Conservation (phyloP, 2,113 vertebrate species). For the Sylvilagus bachmani region DNA sequence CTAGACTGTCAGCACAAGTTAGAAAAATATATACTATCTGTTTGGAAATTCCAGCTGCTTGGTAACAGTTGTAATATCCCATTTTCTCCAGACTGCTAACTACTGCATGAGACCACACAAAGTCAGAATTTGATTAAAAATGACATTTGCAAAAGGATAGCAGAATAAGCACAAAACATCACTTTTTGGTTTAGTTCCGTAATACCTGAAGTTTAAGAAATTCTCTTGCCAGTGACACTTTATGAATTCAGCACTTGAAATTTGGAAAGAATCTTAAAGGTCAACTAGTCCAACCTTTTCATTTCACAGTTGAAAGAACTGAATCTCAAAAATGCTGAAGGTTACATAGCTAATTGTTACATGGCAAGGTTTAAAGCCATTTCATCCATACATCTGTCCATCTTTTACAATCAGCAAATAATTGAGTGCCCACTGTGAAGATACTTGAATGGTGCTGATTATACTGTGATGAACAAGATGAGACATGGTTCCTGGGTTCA, state of each 20-base stretch:
- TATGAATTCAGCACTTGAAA: constrained; percentile 69
- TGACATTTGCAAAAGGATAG: constrained; percentile 52
- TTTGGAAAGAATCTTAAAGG: constrained; percentile 76
- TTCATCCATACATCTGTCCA: neutral
- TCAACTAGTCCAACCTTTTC: constrained; percentile 77
- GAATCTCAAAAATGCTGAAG: constrained; percentile 64
- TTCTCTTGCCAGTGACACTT: constrained; percentile 49
- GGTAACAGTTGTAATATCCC: constrained; percentile 43
- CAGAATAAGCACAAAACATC: constrained; percentile 55
- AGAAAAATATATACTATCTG: no score
- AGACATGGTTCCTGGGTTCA: constrained; percentile 1
- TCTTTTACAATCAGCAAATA: constrained; percentile 25
- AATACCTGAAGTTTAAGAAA: constrained; percentile 62
- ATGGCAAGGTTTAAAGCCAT: constrained; percentile 16
- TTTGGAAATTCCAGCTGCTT: constrained; percentile 55
- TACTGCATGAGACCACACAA: constrained; percentile 30
- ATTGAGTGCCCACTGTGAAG: neutral
- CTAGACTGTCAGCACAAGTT: constrained; percentile 58
- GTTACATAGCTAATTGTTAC: constrained; percentile 66
- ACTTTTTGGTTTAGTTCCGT: constrained; percentile 60
- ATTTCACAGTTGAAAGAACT: constrained; percentile 75
- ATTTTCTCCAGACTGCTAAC: constrained; percentile 56
- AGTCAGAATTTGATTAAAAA: constrained; percentile 68
- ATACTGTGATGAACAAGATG: constrained; percentile 9
- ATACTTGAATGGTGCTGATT: neutral